Base-by-base conservation (phyloP, 2,113 vertebrate species). In the Tupaia chinensis region DNA sequence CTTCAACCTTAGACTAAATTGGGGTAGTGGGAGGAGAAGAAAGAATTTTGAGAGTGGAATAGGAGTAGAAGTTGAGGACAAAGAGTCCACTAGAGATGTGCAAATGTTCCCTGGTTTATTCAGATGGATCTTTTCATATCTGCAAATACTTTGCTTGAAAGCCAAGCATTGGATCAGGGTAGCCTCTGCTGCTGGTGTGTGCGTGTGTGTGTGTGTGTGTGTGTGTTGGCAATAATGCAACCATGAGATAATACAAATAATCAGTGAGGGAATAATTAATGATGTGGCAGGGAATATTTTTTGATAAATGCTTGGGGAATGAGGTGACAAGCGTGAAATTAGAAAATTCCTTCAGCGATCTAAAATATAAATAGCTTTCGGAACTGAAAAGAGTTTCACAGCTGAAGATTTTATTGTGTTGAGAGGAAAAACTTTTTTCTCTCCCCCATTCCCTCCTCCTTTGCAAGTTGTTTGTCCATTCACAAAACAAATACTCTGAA, bases 351-450 rank as follows among this genome's bases (percentile, higher is more conserved):
- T 98, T 98, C 97, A 98, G 98, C 29, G 97, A 98, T 98, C 98
- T 98, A 97, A 98, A 98, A 99, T 98, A 98, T 98, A 98, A 99
- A 99, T 98, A 99, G 99, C 98, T 98, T 98, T 98, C 94, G 95
- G 98, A 99, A 98, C 98, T 99, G 98, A 99, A 99, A 99, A 94
- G 98, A 95, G 98, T 98, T 99, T 98, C 98, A 98, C 98, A 98
- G 98, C 98, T 98, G 98, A 99, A 98, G 98, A 99, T 99, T 98
- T 99, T 98, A 99, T 99, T 99, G 99, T 99, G 98, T 98, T 8
- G 98, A 97, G 98, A 98, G 98, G 98, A 98, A 98, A 98, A 98
- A 98, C 97, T 98, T 99, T 98, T 98, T 98, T 98, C 97, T 98
- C 97, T 97, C 97, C 98, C 97, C 97, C 97, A 97, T 95, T 97